Percentiles rank a stretch among this genome's conserved stretches.
These are phyloP conservation scores for Arctia plantaginis DNA, from an alignment of 2,888 invertebrate species.

Conservation along the genomic window DNA sequence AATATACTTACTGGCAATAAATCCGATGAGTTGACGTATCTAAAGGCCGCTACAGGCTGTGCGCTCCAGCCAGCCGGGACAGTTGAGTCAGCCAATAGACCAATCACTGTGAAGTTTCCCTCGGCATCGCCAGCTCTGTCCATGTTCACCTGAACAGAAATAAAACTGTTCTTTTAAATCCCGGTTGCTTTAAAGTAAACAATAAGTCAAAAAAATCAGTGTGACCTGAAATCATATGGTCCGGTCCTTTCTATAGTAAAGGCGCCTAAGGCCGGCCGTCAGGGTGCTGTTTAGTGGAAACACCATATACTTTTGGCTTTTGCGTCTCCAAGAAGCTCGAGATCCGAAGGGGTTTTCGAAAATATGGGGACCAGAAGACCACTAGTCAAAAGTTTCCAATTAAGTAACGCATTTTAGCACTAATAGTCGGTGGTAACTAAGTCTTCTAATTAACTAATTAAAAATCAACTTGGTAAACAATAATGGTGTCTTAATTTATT, in stretches of 20 bases:
- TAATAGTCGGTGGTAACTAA: neutral
- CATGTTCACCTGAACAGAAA: constrained; percentile 89
- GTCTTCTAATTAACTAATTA: no score
- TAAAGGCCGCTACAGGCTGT: constrained; percentile 92
- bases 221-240: no score
- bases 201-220: neutral
- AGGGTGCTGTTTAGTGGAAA: no score
- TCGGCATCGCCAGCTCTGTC: constrained; percentile 96
- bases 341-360: no score
- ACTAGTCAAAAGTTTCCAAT: no score
- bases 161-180: neutral
- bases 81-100: constrained; percentile 88
- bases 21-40: constrained; percentile 86
- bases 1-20: constrained; percentile 86
- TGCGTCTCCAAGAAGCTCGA: no score
- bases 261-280: no score
- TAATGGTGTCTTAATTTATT: no score
- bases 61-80: constrained; percentile 89
- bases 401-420: no score
- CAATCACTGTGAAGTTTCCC: constrained; percentile 95
- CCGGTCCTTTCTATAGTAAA: no score
- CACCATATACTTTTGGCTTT: no score
- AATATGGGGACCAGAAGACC: no score
- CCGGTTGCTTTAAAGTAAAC: neutral
- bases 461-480: neutral